phyloP scores from a whole-genome alignment of 2,113 vertebrate genomes.

The Channa argus region DNA sequence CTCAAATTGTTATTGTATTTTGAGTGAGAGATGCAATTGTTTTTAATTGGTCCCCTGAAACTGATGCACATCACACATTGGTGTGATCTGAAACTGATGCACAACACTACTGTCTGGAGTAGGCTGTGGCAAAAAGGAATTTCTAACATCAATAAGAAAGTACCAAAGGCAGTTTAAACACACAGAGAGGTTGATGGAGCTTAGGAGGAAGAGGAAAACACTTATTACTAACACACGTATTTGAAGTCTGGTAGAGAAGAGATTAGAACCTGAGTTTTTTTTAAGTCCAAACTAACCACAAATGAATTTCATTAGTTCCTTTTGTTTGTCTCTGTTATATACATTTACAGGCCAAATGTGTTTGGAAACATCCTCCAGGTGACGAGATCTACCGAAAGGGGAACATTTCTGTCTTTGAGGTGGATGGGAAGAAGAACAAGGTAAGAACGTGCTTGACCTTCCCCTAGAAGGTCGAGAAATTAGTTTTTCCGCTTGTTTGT shows the following conservation, averaged over 20 bases:
- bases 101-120: not conserved
- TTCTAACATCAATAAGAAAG: not conserved
- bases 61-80: not conserved
- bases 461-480: not conserved
- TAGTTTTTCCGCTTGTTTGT: no score
- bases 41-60: not conserved
- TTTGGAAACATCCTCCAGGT: slow-evolving; percentile 96
- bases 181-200: no score
- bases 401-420: slow-evolving; percentile 97
- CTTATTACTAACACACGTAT: not conserved
- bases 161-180: no score
- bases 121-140: no score
- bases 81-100: not conserved
- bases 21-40: not conserved
- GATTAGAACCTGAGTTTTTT: not conserved
- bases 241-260: not conserved
- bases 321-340: not conserved
- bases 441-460: slow-evolving; percentile 66
- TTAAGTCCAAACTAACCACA: not conserved
- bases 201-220: not conserved
- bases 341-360: slow-evolving; percentile 90
- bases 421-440: slow-evolving; percentile 98
- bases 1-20: not conserved
- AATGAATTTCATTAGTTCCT: not conserved
- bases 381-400: slow-evolving; percentile 97